Percentiles rank a stretch among this genome's conserved stretches.
phyloP scores from a whole-genome alignment of 2,888 invertebrate genomes.

The Cheilosia vulpina region DNA sequence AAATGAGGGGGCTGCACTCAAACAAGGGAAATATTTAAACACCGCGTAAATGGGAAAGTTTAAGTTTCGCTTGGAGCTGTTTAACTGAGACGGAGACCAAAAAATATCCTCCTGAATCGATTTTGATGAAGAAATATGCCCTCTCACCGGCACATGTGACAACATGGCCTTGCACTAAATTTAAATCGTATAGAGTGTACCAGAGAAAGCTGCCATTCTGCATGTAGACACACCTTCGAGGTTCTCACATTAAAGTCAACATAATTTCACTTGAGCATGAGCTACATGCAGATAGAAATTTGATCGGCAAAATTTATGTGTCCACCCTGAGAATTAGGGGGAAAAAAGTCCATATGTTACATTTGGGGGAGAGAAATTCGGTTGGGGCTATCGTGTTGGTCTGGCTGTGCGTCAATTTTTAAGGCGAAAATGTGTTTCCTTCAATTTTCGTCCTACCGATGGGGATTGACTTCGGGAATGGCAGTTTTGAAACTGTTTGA shows the following conservation, averaged over 20 bases:
- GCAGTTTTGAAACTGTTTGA: slow-evolving; percentile 4
- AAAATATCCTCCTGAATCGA: slow-evolving; percentile 42
- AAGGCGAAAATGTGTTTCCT: slow-evolving; percentile 3
- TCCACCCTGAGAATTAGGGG: slow-evolving; percentile 40
- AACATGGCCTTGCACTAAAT: slow-evolving; percentile 52
- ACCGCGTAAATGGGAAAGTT: slow-evolving; percentile 8
- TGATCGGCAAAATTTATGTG: slow-evolving; percentile 67
- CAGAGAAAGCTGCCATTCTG: background rate
- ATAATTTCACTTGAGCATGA: slow-evolving; percentile 62
- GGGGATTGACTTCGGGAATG: background rate
- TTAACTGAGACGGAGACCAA: background rate
- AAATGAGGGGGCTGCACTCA: slow-evolving; percentile 20
- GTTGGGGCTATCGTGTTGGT: slow-evolving; percentile 16
- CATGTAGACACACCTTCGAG: background rate
- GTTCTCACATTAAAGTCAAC: slow-evolving; percentile 64
- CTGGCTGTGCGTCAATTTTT: background rate
- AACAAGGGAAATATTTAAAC: slow-evolving; percentile 49
- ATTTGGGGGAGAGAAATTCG: background rate
- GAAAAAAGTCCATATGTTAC: slow-evolving; percentile 8
- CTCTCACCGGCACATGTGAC: slow-evolving; percentile 7
- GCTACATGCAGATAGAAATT: slow-evolving; percentile 38
- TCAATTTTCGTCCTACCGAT: slow-evolving; percentile 2
- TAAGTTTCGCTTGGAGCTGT: background rate
- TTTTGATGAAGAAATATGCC: slow-evolving; percentile 28
- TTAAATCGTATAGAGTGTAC: background rate